Base-by-base conservation (phyloP, 2,113 vertebrate genomes). In the Ornithorhynchus anatinus region DNA sequence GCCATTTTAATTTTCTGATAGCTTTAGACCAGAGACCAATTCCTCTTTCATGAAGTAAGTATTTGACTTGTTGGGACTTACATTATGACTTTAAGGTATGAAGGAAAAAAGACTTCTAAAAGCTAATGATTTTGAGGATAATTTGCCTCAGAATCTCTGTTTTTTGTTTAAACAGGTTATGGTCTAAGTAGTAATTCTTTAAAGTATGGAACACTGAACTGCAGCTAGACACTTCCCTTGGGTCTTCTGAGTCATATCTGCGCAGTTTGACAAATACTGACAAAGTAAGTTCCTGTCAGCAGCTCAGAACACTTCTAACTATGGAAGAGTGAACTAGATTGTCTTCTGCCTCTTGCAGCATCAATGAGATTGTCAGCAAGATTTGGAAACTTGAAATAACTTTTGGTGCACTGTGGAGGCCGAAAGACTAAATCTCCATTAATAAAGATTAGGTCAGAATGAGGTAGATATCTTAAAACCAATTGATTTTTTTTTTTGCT, bases 161-260 rank as follows among this genome's bases (percentile, higher is more conserved):
- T 69, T 66, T 61, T 65, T 54, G 29, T 54, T 48, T 0, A 3
- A 27, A 9, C 59, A 72, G 78, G 78, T 76, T 85, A 61, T 69
- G 66, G 81, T 58, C 52, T 80, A 67, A 81, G 81, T 82, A 84
- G 57, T 69, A 29, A 65, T 7, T 3, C 69, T 77, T 81, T 77
- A 80, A 84, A 88, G 72, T 75, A 53, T 75, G 79, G 69, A 59
- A 73, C 57, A 53, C 66, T n/a, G 20, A 74, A 38, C 31, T 67
- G 43, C 61, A 36, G 17, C 22, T 71, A 72, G 69, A 38, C 80
- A 37, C 64, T 75, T 81, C 80, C 73, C 71, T 52, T 64, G 72
- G 69, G 69, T 72, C 72, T 78, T 85, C 82, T 90, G 86, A 90
- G 70, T 90, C 86, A 86, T 87, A 86, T 75, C 78, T 86, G 79